These are phyloP conservation scores for Aromia moschata DNA, from an alignment of 2,888 invertebrate genomes.

Conservation along the genomic window DNA sequence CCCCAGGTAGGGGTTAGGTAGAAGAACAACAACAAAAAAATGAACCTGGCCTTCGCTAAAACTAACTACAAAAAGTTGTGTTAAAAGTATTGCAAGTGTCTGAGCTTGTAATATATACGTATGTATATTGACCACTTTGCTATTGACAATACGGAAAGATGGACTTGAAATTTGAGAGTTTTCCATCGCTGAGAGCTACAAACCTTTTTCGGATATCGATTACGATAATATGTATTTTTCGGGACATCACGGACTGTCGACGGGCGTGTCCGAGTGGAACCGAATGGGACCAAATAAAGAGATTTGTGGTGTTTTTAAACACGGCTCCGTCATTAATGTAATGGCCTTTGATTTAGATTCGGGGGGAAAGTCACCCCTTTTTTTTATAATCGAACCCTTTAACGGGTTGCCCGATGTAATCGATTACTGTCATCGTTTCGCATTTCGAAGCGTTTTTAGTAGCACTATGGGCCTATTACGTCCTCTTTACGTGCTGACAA, in stretches of 20 bases:
- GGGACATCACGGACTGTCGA: too few relatives aligned
- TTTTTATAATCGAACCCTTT: constrained; percentile 31
- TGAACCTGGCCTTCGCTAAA: too few relatives aligned
- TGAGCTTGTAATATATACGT: too few relatives aligned
- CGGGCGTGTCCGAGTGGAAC: neutral
- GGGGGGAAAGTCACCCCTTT: constrained; percentile 21
- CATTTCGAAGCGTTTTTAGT: constrained; percentile 13
- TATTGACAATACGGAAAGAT: too few relatives aligned
- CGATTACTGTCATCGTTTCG: constrained; percentile 26
- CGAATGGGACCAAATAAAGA: constrained; percentile 17
- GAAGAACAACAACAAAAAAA: too few relatives aligned
- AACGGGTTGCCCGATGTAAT: constrained; percentile 27
- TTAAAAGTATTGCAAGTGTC: too few relatives aligned
- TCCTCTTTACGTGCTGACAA: neutral
- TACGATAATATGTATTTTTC: neutral
- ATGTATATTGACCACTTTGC: too few relatives aligned
- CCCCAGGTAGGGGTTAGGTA: too few relatives aligned
- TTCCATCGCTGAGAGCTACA: neutral
- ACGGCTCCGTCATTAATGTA: constrained; percentile 32
- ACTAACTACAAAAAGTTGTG: too few relatives aligned
- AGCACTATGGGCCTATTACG: constrained; percentile 1
- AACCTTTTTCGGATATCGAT: neutral
- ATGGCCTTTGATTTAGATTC: constrained; percentile 31
- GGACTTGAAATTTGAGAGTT: too few relatives aligned
- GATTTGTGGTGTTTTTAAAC: constrained; percentile 30